Percentiles rank a stretch among this genome's conserved stretches.
These are phyloP conservation scores for Silurus meridionalis DNA, from an alignment of 2,113 vertebrate genomes.

Conservation along the genomic window DNA sequence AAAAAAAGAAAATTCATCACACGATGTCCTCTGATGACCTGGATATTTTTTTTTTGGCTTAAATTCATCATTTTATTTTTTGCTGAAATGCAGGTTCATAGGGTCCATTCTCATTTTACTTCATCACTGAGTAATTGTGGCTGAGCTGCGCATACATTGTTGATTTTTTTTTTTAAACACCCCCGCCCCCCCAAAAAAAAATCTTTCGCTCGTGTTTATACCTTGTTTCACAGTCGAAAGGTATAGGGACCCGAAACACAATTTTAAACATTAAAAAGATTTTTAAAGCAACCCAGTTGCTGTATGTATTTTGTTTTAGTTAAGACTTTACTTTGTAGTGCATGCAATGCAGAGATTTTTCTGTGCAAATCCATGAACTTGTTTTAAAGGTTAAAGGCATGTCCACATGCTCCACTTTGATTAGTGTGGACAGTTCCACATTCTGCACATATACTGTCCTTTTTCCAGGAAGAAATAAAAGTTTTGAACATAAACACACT, in stretches of 20 bases:
- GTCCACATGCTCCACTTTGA: slow-evolving; percentile 48
- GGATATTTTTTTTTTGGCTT: slow-evolving; percentile 58
- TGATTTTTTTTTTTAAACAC: background rate
- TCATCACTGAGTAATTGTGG: slow-evolving; percentile 20
- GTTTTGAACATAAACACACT: slow-evolving; percentile 51
- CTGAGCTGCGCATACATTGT: slow-evolving; percentile 15
- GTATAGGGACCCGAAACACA: slow-evolving; percentile 69
- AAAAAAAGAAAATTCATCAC: slow-evolving; percentile 35
- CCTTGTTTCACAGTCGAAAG: slow-evolving; percentile 45
- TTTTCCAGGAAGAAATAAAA: slow-evolving; percentile 62
- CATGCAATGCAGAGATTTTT: slow-evolving; percentile 35
- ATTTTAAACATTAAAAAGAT: slow-evolving; percentile 78
- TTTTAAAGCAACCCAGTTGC: slow-evolving; percentile 64
- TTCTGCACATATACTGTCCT: slow-evolving; percentile 55
- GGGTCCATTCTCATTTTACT: slow-evolving; percentile 55
- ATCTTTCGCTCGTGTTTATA: slow-evolving; percentile 15
- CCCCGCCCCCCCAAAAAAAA: no score
- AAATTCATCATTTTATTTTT: slow-evolving; percentile 63
- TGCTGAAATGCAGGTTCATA: slow-evolving; percentile 68
- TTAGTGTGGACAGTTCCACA: slow-evolving; percentile 37
- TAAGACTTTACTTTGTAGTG: slow-evolving; percentile 44
- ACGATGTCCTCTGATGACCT: slow-evolving; percentile 70
- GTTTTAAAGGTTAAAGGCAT: slow-evolving; percentile 47
- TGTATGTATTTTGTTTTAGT: slow-evolving; percentile 39
- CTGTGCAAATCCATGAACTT: background rate